phyloP scores from a whole-genome alignment of 2,113 vertebrate species.

The Gnathonemus echidnorhynchus region DNA sequence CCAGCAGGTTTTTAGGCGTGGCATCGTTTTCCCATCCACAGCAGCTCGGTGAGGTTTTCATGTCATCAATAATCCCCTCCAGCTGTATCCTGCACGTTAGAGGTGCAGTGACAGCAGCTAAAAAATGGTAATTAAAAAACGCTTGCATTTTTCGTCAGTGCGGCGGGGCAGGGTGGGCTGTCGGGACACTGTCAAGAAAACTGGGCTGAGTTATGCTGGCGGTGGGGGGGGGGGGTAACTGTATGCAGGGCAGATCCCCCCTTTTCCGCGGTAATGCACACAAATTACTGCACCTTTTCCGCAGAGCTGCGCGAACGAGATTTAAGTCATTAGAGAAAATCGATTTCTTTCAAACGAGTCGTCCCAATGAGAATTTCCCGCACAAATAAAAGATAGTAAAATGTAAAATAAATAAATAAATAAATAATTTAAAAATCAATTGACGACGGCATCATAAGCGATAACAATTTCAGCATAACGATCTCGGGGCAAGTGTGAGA shows the following conservation, averaged over 20 bases:
- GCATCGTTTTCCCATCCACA: slow-evolving; percentile 37
- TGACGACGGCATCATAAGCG: neutral
- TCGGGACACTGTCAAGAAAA: neutral
- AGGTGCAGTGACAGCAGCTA: slow-evolving; percentile 31
- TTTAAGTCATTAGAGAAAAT: neutral
- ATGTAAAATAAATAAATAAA: neutral
- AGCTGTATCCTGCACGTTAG: slow-evolving; percentile 44
- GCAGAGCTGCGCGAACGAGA: neutral
- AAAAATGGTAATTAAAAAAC: neutral
- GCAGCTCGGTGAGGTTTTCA: slow-evolving; percentile 44
- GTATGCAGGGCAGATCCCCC: neutral
- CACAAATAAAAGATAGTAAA: neutral
- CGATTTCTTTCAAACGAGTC: neutral
- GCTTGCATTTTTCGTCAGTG: slow-evolving; percentile 11
- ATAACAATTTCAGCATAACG: neutral
- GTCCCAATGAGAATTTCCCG: neutral
- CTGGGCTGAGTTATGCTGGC: neutral
- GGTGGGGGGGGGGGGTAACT: neutral
- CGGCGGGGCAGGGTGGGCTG: slow-evolving; percentile 24
- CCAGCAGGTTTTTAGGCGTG: slow-evolving; percentile 57
- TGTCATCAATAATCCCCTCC: slow-evolving; percentile 50
- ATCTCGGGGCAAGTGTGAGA: neutral
- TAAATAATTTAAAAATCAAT: neutral
- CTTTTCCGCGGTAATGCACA: neutral
- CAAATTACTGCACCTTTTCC: neutral